These are phyloP conservation scores for Mesorhabditis spiculigera DNA, from an alignment of 2,888 invertebrate genomes.

Conservation along the genomic window DNA sequence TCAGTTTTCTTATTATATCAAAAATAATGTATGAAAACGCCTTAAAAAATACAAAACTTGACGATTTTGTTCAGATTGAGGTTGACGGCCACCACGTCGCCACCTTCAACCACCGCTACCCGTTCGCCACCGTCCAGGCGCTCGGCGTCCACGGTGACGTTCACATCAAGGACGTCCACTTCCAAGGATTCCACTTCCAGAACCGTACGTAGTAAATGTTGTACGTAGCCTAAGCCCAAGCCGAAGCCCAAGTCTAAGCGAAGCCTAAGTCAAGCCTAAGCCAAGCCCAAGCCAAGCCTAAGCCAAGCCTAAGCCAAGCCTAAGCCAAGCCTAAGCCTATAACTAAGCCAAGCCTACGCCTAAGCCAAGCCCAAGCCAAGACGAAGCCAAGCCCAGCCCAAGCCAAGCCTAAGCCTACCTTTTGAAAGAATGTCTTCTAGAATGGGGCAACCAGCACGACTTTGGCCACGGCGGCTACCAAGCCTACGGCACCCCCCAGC, in stretches of 20 bases:
- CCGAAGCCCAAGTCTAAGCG: too few relatives aligned
- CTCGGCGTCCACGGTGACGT: slow-evolving; percentile 40
- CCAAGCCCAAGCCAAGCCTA: too few relatives aligned
- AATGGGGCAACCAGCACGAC: slow-evolving; percentile 30
- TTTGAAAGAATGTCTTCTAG: slow-evolving; percentile 7
- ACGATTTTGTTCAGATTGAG: slow-evolving; percentile 28
- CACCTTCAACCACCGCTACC: slow-evolving; percentile 42
- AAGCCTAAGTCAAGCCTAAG: too few relatives aligned
- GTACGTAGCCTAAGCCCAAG: background rate
- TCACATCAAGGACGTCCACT: slow-evolving; percentile 39
- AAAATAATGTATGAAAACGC: background rate
- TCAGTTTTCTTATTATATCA: background rate
- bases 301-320: too few relatives aligned
- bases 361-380: too few relatives aligned
- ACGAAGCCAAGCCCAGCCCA: too few relatives aligned
- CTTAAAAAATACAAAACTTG: background rate
- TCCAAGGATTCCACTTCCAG: slow-evolving; percentile 42
- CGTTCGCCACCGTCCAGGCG: slow-evolving; percentile 40
- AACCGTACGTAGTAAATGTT: slow-evolving; percentile 6
- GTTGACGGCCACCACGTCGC: slow-evolving; percentile 42
- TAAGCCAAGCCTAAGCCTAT: too few relatives aligned
- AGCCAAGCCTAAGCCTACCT: background rate
- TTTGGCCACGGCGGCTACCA: slow-evolving; percentile 38
- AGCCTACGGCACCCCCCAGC: slow-evolving; percentile 32
- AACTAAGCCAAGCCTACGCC: too few relatives aligned